Conservation (phyloP, 2,797 vertebrate species). For the Miichthys miiuy region DNA sequence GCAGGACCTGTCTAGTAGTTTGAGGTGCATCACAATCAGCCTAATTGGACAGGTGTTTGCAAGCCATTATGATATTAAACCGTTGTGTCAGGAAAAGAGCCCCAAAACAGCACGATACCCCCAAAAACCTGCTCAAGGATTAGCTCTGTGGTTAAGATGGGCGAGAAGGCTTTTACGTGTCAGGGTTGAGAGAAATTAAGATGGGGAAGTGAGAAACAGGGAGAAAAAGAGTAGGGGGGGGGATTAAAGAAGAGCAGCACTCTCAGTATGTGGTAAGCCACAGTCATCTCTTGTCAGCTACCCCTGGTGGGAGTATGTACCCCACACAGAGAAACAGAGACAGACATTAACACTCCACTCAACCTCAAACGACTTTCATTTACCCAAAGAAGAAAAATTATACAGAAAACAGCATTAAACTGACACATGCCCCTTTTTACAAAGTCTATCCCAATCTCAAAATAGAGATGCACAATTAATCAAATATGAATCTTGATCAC, state of each 20-base stretch:
- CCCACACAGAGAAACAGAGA: constrained; percentile 79
- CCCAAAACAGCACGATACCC: constrained; percentile 76
- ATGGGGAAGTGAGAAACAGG: constrained; percentile 69
- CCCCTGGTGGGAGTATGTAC: constrained; percentile 73
- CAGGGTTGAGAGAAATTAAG: constrained; percentile 82
- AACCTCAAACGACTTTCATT: constrained; percentile 65
- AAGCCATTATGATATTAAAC: constrained; percentile 81
- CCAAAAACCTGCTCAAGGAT: constrained; percentile 76
- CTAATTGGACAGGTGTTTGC: constrained; percentile 85
- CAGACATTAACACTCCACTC: constrained; percentile 75
- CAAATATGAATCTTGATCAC: no score
- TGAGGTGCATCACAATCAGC: constrained; percentile 81
- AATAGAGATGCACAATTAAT: neutral
- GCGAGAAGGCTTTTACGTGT: constrained; percentile 77
- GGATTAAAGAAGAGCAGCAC: constrained; percentile 84
- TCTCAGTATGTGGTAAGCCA: constrained; percentile 82
- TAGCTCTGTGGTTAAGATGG: constrained; percentile 75
- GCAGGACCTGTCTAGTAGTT: constrained; percentile 71
- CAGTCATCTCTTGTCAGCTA: constrained; percentile 80
- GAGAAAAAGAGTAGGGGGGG: constrained; percentile 61
- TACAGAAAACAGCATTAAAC: constrained; percentile 43
- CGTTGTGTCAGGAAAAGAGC: constrained; percentile 74
- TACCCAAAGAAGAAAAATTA: constrained; percentile 36
- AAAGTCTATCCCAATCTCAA: constrained; percentile 14
- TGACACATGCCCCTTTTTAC: constrained; percentile 1